phyloP scores from a whole-genome alignment of 1,140 invertebrate genomes.

The Caenorhabditis briggsae region DNA sequence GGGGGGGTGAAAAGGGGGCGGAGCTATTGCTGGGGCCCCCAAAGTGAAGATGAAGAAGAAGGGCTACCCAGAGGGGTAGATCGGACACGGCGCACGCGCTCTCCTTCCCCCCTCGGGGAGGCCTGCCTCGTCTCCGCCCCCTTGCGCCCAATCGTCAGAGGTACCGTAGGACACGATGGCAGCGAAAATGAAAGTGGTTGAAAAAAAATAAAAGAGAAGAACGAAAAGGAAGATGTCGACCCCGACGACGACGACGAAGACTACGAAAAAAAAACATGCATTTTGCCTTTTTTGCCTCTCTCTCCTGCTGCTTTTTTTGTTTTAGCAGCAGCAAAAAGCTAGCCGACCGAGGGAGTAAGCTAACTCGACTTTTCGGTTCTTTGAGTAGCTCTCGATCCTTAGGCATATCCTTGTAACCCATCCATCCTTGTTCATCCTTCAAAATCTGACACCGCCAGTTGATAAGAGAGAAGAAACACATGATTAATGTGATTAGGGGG shows the following conservation, averaged over 20 bases:
- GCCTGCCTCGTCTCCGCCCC: background rate
- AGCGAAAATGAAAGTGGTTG: slow-evolving; percentile 2
- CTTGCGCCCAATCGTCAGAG: background rate
- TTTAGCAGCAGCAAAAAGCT: background rate
- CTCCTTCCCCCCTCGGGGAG: no score
- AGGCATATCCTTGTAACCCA: no score
- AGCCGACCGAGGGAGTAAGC: background rate
- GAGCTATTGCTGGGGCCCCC: background rate
- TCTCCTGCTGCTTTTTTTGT: background rate
- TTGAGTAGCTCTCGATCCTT: no score
- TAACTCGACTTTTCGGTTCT: no score
- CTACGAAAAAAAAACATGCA: slow-evolving; percentile 45
- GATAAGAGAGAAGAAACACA: slow-evolving; percentile 24
- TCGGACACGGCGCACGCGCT: background rate
- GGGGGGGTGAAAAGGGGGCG: slow-evolving; percentile 32
- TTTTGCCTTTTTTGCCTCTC: background rate
- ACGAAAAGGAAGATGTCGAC: slow-evolving; percentile 20
- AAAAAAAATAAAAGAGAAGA: slow-evolving; percentile 3
- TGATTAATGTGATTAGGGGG: slow-evolving; percentile 39
- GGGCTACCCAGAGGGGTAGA: slow-evolving; percentile 41
- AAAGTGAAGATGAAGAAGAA: background rate
- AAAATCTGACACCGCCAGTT: no score
- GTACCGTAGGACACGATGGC: background rate
- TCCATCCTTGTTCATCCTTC: no score
- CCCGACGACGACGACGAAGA: slow-evolving; percentile 36